Base-by-base conservation (phyloP, 2,888 invertebrate species). In the Drosophila leonis region DNA sequence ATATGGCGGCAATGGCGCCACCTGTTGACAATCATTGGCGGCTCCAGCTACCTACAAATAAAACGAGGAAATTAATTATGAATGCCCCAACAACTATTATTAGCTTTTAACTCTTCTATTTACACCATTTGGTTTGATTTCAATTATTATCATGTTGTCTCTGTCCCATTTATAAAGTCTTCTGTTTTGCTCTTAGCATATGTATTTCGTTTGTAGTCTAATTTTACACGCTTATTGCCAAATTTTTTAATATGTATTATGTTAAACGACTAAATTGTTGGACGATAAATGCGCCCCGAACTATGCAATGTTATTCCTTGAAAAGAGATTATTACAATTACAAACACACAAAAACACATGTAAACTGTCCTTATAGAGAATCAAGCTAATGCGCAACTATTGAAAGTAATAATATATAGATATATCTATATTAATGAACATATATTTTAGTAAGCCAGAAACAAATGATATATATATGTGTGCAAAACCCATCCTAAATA, bases 221-320 rank as follows among this genome's bases (percentile, higher is more conserved):
- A 86, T 90, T 86, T 85, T 87, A 89, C 72, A 80, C 82, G 85
- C 90, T 89, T 85, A 82, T 88, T 85, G 82, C 80, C 89, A 89
- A 89, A 88, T 89, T 75, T 91, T 75, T 48, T 20, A 48, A 75
- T 71, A 77, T 79, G 77, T 87, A 83, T 80, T 87, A 84, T 80
- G 88, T 83, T 88, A 73, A 82, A 83, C 67, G 69, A 83, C 84
- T 66, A 82, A 78, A 86, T 83, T 83, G 83, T 83, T 85, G 88
- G 72, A 77, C 80, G 69, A 73, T 72, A 60, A 85, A 72, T 69
- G 67, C 84, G 80, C 72, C 79, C 83, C 65, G 54, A 90, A 90
- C 86, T 85, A 80, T 88, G 83, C 85, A 89, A 90, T 90, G 89
- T 91, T 91, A 90, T 90, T 91, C 84, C 90, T 88, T 90, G 55